These are phyloP conservation scores for Julus scandinavius DNA, from an alignment of 2,888 invertebrate species.

Conservation along the genomic window DNA sequence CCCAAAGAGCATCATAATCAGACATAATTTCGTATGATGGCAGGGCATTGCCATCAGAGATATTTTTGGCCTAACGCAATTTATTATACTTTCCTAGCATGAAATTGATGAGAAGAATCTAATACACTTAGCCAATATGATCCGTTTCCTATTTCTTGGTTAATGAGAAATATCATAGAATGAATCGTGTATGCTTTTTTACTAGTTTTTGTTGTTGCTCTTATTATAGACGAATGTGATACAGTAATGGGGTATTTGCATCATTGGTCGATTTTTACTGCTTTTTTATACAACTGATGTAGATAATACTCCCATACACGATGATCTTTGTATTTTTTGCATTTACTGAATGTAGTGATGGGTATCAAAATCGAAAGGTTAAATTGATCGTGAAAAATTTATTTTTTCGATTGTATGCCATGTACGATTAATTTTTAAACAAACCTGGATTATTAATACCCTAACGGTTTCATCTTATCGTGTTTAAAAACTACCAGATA, in stretches of 20 bases:
- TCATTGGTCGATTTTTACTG: neutral
- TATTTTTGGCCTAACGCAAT: neutral
- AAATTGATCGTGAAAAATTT: neutral
- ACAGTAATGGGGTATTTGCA: neutral
- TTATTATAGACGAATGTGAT: neutral
- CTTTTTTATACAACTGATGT: neutral
- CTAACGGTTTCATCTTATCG: too few species aligned
- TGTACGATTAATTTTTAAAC: neutral
- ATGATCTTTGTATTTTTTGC: neutral
- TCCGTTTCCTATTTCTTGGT: neutral
- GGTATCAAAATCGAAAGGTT: neutral
- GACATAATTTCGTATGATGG: neutral
- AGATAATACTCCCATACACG: neutral
- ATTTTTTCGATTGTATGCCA: neutral
- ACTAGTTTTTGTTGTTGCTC: neutral
- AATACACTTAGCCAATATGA: neutral
- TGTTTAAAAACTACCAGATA: too few species aligned
- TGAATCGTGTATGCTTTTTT: neutral
- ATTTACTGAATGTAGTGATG: neutral
- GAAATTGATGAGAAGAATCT: conserved; percentile 7
- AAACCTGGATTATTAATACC: too few species aligned
- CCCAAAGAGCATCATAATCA: neutral
- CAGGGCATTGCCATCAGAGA: neutral
- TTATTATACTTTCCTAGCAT: neutral
- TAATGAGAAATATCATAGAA: neutral